A percentile compares a stretch with the other conserved stretches of the same genome.
phyloP scores from a whole-genome alignment of 1,140 invertebrate species.

The Pseudobourletiella spinata region DNA sequence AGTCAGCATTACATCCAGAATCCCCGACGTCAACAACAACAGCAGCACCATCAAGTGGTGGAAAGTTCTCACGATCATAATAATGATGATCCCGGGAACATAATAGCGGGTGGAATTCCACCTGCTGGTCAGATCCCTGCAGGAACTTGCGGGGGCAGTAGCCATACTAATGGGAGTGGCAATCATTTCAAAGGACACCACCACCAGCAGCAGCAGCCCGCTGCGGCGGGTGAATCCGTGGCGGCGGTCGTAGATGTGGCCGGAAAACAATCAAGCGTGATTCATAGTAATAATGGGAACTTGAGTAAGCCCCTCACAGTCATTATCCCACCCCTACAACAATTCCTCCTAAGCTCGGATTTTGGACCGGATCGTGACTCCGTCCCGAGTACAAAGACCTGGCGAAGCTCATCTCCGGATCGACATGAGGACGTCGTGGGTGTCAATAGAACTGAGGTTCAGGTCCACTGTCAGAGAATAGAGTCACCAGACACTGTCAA shows the following conservation, averaged over 20 bases:
- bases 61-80: background rate
- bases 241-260: conserved; percentile 1
- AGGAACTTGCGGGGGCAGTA: background rate
- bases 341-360: background rate
- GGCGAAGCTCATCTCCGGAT: conserved; percentile 15
- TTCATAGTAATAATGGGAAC: background rate
- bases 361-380: conserved; percentile 7
- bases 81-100: background rate
- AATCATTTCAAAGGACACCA: too few relatives aligned
- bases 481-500: too few relatives aligned
- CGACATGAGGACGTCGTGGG: background rate
- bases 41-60: background rate
- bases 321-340: conserved; percentile 17
- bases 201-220: background rate
- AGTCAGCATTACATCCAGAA: background rate
- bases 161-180: background rate
- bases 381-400: conserved; percentile 27
- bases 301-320: conserved; percentile 19
- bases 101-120: too few relatives aligned
- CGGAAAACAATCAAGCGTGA: too few relatives aligned
- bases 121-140: background rate
- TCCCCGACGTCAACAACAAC: background rate
- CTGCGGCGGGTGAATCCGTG: background rate
- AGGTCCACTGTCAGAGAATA: too few relatives aligned
- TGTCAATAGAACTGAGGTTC: too few relatives aligned